Evolutionary conservation across 1,140 invertebrate species (phyloP), one percentile per base, ranked within the genome.

Genomic region (Listronotus bonariensis): DNA sequence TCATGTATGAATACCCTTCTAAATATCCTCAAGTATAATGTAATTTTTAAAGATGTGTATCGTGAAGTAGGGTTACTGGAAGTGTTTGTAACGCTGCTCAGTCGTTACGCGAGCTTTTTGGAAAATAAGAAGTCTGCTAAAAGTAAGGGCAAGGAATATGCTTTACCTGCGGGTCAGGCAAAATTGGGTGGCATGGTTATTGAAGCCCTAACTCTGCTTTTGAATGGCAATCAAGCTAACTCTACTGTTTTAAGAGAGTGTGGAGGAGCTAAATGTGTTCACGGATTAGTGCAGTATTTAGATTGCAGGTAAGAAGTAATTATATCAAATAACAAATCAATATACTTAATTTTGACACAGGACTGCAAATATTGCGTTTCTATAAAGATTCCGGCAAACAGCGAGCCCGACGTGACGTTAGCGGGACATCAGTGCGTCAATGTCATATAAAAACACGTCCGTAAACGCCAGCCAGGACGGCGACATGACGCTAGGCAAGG

Each of bases 41-140:
- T 82, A 54, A 88, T 98, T 70, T 99, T 98, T 79, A 97, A 97
- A 83, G 96, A 99, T 80, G 97, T 98, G 3, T 99, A 95, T 78
- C 85, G 97, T 70, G 97, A 99, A 82, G 95, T 99, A 42, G 97
- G 97, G 12, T 89, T 99, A 79, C 80, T 99, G 60, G 97, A 99
- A 84, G 95, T 98, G 7, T 92, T 99, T 76, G 93, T 97, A 0
- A 92, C 91, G n/a, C 96, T 93, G 81, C 82, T 98, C 6, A 90
- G 91, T 68, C 85, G 92, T 45, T 97, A 95, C 80, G 89, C 90
- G 8, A 87, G 87, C 9, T 84, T 92, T 51, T 79, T 94, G 5
- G 92, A 92, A 78, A 88, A 71, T n/a, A 74, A 72, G 40, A 74
- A 74, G 54, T 84, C 86, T 60, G 76, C 78, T 32, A 46, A 15